These are phyloP conservation scores for Scelioninae gen. 1 DNA, from an alignment of 2,888 invertebrate species.

Conservation along the genomic window DNA sequence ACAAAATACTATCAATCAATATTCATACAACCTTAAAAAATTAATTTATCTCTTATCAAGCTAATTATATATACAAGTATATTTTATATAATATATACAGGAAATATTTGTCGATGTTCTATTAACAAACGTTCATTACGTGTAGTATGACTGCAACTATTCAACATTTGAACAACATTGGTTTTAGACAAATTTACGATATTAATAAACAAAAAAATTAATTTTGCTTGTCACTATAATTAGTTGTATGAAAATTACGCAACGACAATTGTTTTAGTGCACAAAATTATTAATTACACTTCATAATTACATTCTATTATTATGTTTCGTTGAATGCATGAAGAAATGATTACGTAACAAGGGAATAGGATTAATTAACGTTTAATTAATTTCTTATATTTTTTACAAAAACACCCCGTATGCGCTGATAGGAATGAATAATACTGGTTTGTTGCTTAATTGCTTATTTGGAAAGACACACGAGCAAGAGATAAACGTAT, in stretches of 20 bases:
- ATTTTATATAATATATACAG: conserved; percentile 53
- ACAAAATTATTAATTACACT: conserved; percentile 48
- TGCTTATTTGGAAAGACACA: conserved; percentile 56
- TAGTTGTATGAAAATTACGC: conserved; percentile 35
- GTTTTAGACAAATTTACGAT: conserved; percentile 14
- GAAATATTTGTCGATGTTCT: conserved; percentile 39
- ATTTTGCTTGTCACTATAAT: conserved; percentile 14
- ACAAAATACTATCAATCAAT: conserved; percentile 38
- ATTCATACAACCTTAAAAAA: conserved; percentile 36
- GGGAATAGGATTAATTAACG: conserved; percentile 71
- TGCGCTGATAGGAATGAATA: conserved; percentile 71
- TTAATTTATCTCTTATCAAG: conserved; percentile 42
- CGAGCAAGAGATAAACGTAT: conserved; percentile 63
- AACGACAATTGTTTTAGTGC: conserved; percentile 40
- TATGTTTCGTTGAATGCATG: conserved; percentile 50
- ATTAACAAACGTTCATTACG: conserved; percentile 20
- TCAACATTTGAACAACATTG: conserved; percentile 51
- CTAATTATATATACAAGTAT: conserved; percentile 55
- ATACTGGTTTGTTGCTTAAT: conserved; percentile 61
- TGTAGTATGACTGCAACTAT: conserved; percentile 8
- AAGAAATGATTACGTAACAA: conserved; percentile 64
- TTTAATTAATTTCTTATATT: conserved; percentile 66
- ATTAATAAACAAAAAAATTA: conserved; percentile 8
- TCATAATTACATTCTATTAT: conserved; percentile 49
- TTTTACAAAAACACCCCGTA: conserved; percentile 76